Base-by-base conservation (phyloP, 2,888 invertebrate genomes). In the Clitarchus hookeri region DNA sequence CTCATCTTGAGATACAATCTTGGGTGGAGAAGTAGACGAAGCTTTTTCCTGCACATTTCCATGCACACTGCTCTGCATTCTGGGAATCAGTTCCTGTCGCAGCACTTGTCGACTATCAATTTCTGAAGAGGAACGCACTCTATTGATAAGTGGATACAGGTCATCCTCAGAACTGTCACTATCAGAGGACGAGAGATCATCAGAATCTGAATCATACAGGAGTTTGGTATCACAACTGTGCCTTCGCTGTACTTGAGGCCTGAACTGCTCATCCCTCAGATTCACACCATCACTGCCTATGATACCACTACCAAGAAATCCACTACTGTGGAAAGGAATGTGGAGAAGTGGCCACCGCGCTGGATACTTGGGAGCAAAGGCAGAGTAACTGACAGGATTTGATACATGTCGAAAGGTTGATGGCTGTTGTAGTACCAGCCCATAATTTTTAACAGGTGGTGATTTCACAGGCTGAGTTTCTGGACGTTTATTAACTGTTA, bases 401-500 rank as follows among this genome's bases (percentile, higher is more conserved):
- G 65, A 65, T 19, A 65, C 65, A n/a, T 65, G 65, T 65, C 65
- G 19, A n/a, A 65, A 23, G 16, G 19, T 65, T n/a, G 65, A 65
- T 65, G 65, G 65, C 65, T 65, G 65, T 23, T 65, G 65, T 19
- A 65, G 65, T 65, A 19, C 65, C 65, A n/a, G 65, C 65, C 65
- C 65, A 19, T 16, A 65, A 65, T 65, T 65, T 65, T 65, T 65
- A n/a, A 65, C 65, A n/a, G 65, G 65, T 65, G 23, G 65, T n/a
- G 65, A 65, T n/a, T 65, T n/a, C 65, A 65, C 65, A n/a, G 16
- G 65, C 16, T 48, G 48, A 16, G 65, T 65, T 65, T 65, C 65
- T n/a, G 65, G 65, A 65, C 65, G 65, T 65, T 65, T 65, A 65
- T 65, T 65, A n/a, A 65, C 65, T 65, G 65, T 65, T 65, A 65